Evolutionary conservation across 1,140 invertebrate genomes (phyloP), one percentile per base, ranked within the genome.

Genomic region (Drosophila kanapiae): DNA sequence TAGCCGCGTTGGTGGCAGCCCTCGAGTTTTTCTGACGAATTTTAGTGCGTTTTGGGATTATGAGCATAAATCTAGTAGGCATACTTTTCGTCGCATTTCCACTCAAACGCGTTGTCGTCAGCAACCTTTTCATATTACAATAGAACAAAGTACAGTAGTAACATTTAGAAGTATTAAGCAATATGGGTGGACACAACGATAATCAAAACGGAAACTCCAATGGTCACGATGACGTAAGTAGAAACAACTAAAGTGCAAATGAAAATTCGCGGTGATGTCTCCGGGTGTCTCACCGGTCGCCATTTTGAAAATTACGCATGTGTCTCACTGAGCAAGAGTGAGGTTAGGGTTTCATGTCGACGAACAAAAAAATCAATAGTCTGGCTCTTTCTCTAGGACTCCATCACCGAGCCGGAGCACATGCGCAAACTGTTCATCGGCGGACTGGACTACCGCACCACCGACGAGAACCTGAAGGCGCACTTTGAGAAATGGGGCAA

Each of bases 401-500:
- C 82, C 14, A 92, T 92, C 57, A 87, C 85, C 33, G 98, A 99
- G 93, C 97, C 97, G 3, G 98, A 99, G 93, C 98, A 99, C 92
- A 96, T 98, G 79, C 94, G 99, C 9, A 99, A 99, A 91, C 93
- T 99, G 23, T 99, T 99, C 91, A 99, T 99, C 93, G 99, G 99
- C 29, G 99, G 99, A 6, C 94, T 99, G 16, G 98, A 99, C 92
- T 99, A 98, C 91, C 96, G 97, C 84, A 99, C 99, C n/a, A 98
- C 97, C 31, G 98, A 99, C 93, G 97, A 98, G 42, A 97, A 97
- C 13, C 92, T 99, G 6, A 98, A 98, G 91, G 96, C 96, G 65
- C 98, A 99, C 93, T 99, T 99, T 94, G 97, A 97, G 91, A 96
- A 99, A 95, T 99, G 97, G 97, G 99, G 99, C 33, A 97, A 99